Percentiles rank a stretch among this genome's conserved stretches.
phyloP scores from a whole-genome alignment of 2,888 invertebrate genomes.

The Sinhomidia bicolor region DNA sequence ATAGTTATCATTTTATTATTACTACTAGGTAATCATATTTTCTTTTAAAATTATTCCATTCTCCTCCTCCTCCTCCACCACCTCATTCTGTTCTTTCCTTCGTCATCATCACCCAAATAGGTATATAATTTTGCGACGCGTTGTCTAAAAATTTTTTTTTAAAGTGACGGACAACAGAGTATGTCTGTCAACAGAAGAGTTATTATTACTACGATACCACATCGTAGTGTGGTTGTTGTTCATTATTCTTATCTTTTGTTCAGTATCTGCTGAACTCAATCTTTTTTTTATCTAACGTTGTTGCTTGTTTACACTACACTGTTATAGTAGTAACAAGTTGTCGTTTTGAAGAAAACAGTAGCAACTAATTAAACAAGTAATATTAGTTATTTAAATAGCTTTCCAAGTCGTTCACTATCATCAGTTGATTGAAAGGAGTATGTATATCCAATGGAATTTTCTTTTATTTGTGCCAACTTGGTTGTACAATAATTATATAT shows the following conservation, averaged over 20 bases:
- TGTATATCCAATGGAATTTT: conserved; percentile 9
- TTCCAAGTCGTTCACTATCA: conserved; percentile 12
- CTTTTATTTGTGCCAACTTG: conserved; percentile 26
- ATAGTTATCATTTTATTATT: conserved; percentile 60
- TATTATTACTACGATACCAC: background rate
- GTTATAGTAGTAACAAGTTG: background rate
- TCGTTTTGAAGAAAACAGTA: background rate
- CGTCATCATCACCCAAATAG: conserved; percentile 31
- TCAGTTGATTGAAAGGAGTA: conserved; percentile 20
- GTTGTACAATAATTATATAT: background rate
- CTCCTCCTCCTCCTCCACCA: background rate
- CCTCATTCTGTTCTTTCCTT: background rate
- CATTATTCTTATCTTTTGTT: conserved; percentile 3
- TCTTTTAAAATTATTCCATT: background rate
- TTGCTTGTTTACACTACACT: background rate
- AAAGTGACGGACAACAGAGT: conserved; percentile 30
- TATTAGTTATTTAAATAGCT: conserved; percentile 37
- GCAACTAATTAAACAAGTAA: conserved; percentile 35
- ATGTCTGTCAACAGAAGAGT: conserved; percentile 47
- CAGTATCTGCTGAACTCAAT: background rate
- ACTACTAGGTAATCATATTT: conserved; percentile 28
- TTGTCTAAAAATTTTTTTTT: background rate
- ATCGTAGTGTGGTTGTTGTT: background rate
- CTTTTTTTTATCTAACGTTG: background rate
- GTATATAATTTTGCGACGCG: background rate